These are phyloP conservation scores for Poeciliopsis turneri DNA, from an alignment of 2,797 vertebrate genomes.

Conservation along the genomic window DNA sequence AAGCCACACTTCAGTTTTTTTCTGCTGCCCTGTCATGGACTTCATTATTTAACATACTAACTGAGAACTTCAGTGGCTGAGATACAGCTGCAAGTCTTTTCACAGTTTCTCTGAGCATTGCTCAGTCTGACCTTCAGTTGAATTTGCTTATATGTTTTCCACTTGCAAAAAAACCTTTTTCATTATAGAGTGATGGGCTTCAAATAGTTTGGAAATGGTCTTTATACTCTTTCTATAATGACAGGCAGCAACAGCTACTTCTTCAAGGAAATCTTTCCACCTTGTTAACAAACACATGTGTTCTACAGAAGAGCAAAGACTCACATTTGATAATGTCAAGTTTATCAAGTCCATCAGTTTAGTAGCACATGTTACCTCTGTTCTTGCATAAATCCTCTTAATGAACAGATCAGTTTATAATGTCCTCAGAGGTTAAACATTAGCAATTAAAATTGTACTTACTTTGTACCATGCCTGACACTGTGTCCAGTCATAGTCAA, in stretches of 20 bases:
- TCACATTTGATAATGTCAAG: not conserved
- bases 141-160: not conserved
- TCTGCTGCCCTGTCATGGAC: not conserved
- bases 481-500: not conserved
- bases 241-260: not conserved
- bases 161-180: not conserved
- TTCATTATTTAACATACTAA: not conserved
- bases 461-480: not conserved
- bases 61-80: not conserved
- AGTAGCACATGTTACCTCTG: not conserved
- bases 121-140: not conserved
- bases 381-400: not conserved
- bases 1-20: not conserved
- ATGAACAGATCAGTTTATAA: not conserved
- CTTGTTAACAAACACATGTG: not conserved
- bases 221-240: not conserved
- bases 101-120: not conserved
- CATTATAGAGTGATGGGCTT: not conserved
- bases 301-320: not conserved
- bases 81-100: not conserved
- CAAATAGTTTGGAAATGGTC: not conserved
- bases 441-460: not conserved
- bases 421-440: not conserved
- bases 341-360: not conserved
- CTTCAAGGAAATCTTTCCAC: not conserved